Conservation (phyloP, 2,113 vertebrate species). For the Neodontobutis hainanensis region DNA sequence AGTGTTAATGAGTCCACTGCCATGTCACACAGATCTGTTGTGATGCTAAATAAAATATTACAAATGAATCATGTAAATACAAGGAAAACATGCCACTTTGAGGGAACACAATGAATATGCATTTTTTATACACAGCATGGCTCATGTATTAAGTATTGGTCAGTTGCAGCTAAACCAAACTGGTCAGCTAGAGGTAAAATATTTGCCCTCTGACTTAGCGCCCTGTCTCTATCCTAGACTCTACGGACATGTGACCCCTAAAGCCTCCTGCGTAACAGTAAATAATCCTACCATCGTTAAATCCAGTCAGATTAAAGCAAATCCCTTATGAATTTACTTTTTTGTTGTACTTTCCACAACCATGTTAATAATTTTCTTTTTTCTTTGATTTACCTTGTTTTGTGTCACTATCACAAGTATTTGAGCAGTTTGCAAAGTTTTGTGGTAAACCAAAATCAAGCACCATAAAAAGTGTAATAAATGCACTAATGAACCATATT, state of each 20-base stretch:
- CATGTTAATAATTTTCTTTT: constrained; percentile 64
- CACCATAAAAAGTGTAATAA: neutral
- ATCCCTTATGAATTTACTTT: constrained; percentile 66
- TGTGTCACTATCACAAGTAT: constrained; percentile 16
- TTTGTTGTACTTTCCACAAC: constrained; percentile 73
- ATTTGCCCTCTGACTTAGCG: constrained; percentile 44
- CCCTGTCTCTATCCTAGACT: constrained; percentile 44
- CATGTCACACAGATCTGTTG: neutral
- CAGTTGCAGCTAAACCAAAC: constrained; percentile 45
- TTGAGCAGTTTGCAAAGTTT: constrained; percentile 22
- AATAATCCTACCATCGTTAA: constrained; percentile 75
- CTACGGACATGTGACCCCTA: constrained; percentile 71
- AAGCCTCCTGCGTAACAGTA: constrained; percentile 69
- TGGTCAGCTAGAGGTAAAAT: constrained; percentile 58
- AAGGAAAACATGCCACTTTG: neutral
- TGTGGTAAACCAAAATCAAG: too few relatives aligned
- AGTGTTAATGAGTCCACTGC: neutral
- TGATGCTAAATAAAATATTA: neutral
- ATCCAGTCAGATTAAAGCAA: constrained; percentile 72
- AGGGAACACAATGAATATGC: neutral
- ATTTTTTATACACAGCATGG: too few relatives aligned
- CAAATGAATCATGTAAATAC: too few relatives aligned
- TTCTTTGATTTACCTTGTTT: constrained; percentile 12
- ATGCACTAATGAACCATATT: neutral
- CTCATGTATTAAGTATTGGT: constrained; percentile 22